These are phyloP conservation scores for Abscondita cerata DNA, from an alignment of 2,888 invertebrate genomes.

Conservation along the genomic window DNA sequence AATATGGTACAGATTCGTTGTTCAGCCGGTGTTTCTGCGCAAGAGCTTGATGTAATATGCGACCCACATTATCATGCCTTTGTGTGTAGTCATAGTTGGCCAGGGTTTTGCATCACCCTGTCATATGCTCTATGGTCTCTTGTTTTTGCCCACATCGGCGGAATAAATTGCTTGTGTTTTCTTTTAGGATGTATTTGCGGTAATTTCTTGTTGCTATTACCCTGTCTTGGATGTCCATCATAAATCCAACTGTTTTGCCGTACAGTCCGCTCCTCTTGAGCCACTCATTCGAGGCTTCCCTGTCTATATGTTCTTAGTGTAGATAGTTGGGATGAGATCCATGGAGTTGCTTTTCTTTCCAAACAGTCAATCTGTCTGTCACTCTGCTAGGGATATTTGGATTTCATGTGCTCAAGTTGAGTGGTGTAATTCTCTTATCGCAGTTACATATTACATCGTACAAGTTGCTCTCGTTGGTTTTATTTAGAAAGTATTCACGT, in stretches of 20 bases:
- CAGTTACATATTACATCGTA: background rate
- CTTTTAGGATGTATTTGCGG: background rate
- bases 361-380: no score
- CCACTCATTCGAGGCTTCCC: background rate
- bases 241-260: background rate
- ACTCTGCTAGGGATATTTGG: no score
- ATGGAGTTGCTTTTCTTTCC: background rate
- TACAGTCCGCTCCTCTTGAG: background rate
- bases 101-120: no score
- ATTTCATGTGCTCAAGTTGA: background rate
- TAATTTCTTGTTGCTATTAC: background rate
- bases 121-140: no score
- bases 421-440: background rate
- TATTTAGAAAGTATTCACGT: background rate
- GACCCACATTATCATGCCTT: no score
- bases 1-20: no score
- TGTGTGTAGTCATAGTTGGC: no score
- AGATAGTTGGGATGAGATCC: no score
- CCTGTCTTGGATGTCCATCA: constrained; percentile 3
- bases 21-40: no score
- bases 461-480: background rate
- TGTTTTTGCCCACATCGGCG: no score
- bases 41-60: no score
- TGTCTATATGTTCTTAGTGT: background rate
- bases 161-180: no score